Percentiles rank a stretch among this genome's conserved stretches.
Conservation (phyloP, 1,140 invertebrate genomes). For the Teleogryllus occipitalis region DNA sequence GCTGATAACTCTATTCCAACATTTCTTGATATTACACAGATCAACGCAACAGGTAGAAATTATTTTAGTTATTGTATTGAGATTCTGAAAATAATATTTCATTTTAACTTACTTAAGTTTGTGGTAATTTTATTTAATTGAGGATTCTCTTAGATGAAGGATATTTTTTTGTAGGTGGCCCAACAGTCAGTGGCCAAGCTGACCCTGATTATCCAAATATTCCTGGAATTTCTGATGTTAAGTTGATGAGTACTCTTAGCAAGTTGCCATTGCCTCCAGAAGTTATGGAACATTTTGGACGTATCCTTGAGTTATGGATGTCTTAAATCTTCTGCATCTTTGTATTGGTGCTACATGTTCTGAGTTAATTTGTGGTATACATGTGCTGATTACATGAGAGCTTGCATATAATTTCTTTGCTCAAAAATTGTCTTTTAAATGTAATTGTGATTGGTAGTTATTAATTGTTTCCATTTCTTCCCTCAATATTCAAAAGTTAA, state of each 20-base stretch:
- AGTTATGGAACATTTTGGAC: slow-evolving; percentile 86
- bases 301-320: slow-evolving; percentile 49
- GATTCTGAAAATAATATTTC: slow-evolving; percentile 16
- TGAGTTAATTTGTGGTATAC: too few relatives aligned
- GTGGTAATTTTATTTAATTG: neutral
- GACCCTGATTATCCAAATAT: slow-evolving; percentile 84
- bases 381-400: too few relatives aligned
- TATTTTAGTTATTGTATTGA: slow-evolving; percentile 28
- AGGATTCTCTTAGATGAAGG: slow-evolving; percentile 30
- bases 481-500: too few relatives aligned
- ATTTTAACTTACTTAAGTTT: neutral
- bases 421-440: too few relatives aligned
- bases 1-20: slow-evolving; percentile 62
- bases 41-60: slow-evolving; percentile 37
- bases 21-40: slow-evolving; percentile 46
- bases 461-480: too few relatives aligned
- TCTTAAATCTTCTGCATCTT: too few relatives aligned
- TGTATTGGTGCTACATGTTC: too few relatives aligned
- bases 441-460: too few relatives aligned
- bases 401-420: too few relatives aligned
- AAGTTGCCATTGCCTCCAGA: slow-evolving; percentile 84
- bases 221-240: slow-evolving; percentile 54
- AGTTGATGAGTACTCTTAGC: slow-evolving; percentile 70
- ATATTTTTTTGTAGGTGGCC: slow-evolving; percentile 40
- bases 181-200: slow-evolving; percentile 77